Base-by-base conservation (phyloP, 2,888 invertebrate species). In the Lepeophtheirus nordmannii region DNA sequence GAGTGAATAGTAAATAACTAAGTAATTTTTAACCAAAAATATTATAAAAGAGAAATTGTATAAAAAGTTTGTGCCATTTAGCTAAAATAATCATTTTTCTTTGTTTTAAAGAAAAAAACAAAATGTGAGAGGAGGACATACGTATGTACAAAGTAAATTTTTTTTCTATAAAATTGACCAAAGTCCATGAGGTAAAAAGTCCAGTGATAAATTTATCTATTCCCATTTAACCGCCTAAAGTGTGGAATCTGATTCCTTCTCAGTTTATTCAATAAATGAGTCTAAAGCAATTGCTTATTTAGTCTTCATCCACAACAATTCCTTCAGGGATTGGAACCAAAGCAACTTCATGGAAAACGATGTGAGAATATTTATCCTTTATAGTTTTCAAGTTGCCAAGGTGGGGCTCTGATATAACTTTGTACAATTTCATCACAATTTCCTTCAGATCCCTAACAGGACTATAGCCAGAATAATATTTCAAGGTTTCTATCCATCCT, bases 311-410 rank as follows among this genome's bases (percentile, higher is more conserved):
- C 37, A 69, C 70, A 60, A 69, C 76, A 75, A 74, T 80, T 79
- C 46, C 39, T 23, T 71, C 72, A 1, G 73, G 73, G n/a, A 73
- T 68, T 10, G 87, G 84, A 69, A 86, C 83, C 76, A 87, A 87
- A 69, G 92, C 90, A 67, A 92, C 92, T 80, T 89, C 88, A 74
- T 87, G 89, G 79, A 93, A 93, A 74, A 92, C 87, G 72, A 82
- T 82, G 77, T 96, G 94, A 5, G 90, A 89, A 76, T 96, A 96
- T 78, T 96, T 96, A 76, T 86, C 89, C 70, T 85, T 80, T 66
- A 94, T 86, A 39, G 93, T 92, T 78, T 85, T 85, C 70, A 91
- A 80, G 68, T 86, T 83, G 40, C 85, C 82, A 73, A 85, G 84
- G n/a, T 85, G 84, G 72, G 85, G 86, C 72, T 83, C 82, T 72